Conservation (phyloP, 2,888 invertebrate genomes). For the Prosopocoilus inquinatus region DNA sequence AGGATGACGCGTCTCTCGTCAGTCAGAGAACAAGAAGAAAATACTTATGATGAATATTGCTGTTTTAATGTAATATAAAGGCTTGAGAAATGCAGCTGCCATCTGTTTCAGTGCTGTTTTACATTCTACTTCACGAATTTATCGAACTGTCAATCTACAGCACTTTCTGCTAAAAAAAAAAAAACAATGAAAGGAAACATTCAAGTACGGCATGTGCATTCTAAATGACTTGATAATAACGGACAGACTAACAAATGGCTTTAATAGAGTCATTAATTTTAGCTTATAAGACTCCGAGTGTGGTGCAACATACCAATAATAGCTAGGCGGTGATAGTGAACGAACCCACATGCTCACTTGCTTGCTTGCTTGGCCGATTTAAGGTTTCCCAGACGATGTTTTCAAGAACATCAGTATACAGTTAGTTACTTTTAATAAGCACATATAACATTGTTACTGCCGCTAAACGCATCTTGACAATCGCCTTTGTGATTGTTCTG, state of each 20-base stretch:
- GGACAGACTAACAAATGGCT: conserved; percentile 8
- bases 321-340: not conserved
- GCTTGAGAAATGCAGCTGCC: too few relatives aligned
- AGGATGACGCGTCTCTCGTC: too few relatives aligned
- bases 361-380: too few relatives aligned
- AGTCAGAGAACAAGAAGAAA: too few relatives aligned
- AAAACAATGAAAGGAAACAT: not conserved
- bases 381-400: too few relatives aligned
- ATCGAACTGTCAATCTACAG: conserved; percentile 17
- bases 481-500: too few relatives aligned
- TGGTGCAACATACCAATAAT: conserved; percentile 2
- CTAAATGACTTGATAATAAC: conserved; percentile 11
- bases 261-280: conserved; percentile 19
- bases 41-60: too few relatives aligned
- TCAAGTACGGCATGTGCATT: conserved; percentile 1
- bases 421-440: not conserved
- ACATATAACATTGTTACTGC: not conserved
- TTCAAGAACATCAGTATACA: too few relatives aligned
- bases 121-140: not conserved
- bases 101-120: too few relatives aligned
- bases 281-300: conserved; percentile 13
- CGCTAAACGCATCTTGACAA: not conserved
- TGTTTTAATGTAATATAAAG: too few relatives aligned
- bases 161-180: conserved; percentile 6
- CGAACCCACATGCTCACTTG: too few relatives aligned